Evolutionary conservation across 2,888 invertebrate species (phyloP), one percentile per base, ranked within the genome.

Genomic region (Trachelus stipa): DNA sequence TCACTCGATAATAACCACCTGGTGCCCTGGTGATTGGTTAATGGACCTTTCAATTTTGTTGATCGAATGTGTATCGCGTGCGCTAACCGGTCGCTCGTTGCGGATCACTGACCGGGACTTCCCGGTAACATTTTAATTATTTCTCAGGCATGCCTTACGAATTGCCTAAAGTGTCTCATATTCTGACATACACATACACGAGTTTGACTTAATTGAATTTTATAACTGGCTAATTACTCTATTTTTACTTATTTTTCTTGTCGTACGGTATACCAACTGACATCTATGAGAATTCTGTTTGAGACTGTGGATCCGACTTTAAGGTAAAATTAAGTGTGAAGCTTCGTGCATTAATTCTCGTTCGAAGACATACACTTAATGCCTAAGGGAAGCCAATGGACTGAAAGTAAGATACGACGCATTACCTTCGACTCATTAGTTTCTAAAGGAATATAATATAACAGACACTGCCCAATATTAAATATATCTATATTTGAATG

Each of bases 391-490:
- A 79, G n/a, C 81, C 78, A 83, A 80, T 81, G 82, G 80, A 35
- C 79, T 73, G 79, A 76, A 34, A 77, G 73, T 75, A 71, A 77
- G 81, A 82, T 71, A 71, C 31, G 79, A 83, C 79, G 81, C 79
- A 78, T 81, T 83, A 81, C 78, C 81, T 71, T 78, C 81, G 81
- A 81, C 78, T 77, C 81, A 83, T 82, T 82, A 82, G 81, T 81
- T 79, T 79, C 76, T 73, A 56, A n/a, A 11, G 15, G 35, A 71
- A 56, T 56, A 56, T 56, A 56, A 56, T 56, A 40, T 6, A 40
- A 40, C 6, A 56, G 56, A 56, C 15, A 56, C 2, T 23, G 2
- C 9, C 9, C 56, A 23, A 56, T 23, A 23, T 56, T 2, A 23
- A 56, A 23, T 56, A 56, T 56, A 56, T 56, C 23, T 23, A 56